These are phyloP conservation scores for Pherbina coryleti DNA, from an alignment of 2,888 invertebrate genomes.

Conservation along the genomic window DNA sequence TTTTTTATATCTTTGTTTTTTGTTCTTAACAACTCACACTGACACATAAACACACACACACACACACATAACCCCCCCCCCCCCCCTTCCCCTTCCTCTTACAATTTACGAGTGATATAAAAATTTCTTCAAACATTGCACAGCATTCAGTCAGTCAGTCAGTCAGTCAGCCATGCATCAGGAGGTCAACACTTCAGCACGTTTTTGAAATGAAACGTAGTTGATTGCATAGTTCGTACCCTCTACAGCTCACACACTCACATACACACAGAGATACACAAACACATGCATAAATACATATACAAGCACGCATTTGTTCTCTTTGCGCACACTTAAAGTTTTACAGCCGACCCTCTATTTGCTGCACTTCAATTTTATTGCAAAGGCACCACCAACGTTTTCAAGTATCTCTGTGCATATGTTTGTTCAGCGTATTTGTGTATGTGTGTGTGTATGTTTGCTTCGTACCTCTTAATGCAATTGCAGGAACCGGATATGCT, in stretches of 20 bases:
- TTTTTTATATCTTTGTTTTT: neutral
- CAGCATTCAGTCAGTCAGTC: neutral
- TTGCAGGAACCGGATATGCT: no score
- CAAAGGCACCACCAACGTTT: neutral
- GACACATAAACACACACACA: no score
- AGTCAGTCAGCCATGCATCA: neutral
- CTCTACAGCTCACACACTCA: neutral
- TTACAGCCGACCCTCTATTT: neutral
- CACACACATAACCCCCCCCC: neutral
- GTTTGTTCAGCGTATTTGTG: no score
- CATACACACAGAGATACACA: neutral
- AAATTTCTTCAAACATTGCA: neutral
- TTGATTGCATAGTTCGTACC: neutral
- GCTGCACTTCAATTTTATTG: neutral
- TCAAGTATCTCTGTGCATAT: neutral
- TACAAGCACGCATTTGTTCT: no score
- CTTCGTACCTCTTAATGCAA: no score
- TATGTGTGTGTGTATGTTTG: no score
- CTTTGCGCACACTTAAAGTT: neutral
- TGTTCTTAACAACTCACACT: no score
- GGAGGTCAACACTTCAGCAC: slow-evolving; percentile 21
- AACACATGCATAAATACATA: neutral
- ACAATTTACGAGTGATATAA: neutral
- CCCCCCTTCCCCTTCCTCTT: neutral
- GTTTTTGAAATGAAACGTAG: slow-evolving; percentile 18